These are phyloP conservation scores for Zaprionus bogoriensis DNA, from an alignment of 2,888 invertebrate species.

Conservation along the genomic window DNA sequence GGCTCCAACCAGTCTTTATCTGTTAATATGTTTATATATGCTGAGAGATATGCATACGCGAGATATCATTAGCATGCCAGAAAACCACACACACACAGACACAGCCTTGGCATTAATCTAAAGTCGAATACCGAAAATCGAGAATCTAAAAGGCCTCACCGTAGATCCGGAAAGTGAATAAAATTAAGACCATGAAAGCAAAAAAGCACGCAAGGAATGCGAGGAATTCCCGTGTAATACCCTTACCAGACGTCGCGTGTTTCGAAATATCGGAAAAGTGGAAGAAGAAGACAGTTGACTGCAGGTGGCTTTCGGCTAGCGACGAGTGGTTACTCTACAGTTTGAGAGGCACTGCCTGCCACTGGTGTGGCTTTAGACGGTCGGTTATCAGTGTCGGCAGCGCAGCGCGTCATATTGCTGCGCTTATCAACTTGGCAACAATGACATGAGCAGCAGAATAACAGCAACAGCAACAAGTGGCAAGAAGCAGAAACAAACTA, in stretches of 20 bases:
- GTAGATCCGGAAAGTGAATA: background rate
- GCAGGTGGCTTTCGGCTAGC: background rate
- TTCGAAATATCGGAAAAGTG: background rate
- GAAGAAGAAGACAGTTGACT: too few species aligned
- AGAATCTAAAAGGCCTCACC: background rate
- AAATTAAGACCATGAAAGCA: background rate
- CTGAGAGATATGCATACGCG: too few species aligned
- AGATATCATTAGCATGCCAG: background rate
- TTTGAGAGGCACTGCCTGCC: conserved; percentile 30
- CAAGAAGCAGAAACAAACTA: conserved; percentile 49
- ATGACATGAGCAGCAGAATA: conserved; percentile 49
- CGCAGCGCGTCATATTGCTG: conserved; percentile 53
- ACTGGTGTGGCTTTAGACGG: background rate
- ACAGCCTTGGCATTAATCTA: background rate
- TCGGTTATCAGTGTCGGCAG: conserved; percentile 35
- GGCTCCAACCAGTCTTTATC: background rate
- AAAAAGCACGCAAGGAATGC: background rate
- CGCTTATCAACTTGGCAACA: conserved; percentile 73
- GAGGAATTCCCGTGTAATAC: background rate
- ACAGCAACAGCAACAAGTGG: conserved; percentile 25
- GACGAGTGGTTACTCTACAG: too few species aligned
- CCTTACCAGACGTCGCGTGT: too few species aligned
- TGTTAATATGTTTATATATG: background rate
- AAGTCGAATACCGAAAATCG: background rate
- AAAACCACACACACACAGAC: background rate